These are phyloP conservation scores for Apodemus speciosus DNA, from an alignment of 2,113 vertebrate genomes.

Conservation along the genomic window DNA sequence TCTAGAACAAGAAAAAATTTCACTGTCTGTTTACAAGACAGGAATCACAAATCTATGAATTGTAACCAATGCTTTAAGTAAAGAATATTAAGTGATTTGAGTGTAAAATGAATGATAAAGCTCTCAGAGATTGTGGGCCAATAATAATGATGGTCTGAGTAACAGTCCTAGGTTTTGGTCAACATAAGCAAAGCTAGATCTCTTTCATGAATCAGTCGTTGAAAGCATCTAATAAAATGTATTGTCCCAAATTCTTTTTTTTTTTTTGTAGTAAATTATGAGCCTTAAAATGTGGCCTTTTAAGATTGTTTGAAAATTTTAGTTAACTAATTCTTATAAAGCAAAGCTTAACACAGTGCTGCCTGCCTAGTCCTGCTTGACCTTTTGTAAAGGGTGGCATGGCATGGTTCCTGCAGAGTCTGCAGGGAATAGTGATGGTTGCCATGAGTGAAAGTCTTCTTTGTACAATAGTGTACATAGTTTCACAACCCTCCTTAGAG, in stretches of 20 bases:
- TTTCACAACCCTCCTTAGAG: no score
- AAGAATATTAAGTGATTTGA: not conserved
- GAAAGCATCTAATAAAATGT: not conserved
- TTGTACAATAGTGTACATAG: no score
- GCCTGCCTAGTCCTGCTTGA: no score
- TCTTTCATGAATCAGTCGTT: not conserved
- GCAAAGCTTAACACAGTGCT: not conserved
- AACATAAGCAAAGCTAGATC: not conserved
- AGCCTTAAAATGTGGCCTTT: not conserved
- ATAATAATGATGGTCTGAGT: not conserved
- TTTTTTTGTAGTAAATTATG: not conserved
- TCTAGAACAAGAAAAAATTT: not conserved
- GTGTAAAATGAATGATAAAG: not conserved
- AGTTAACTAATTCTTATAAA: not conserved
- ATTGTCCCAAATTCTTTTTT: not conserved
- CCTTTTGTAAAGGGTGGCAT: no score
- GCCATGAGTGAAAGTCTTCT: no score
- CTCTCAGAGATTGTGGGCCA: not conserved
- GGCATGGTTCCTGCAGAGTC: no score
- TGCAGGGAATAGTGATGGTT: no score
- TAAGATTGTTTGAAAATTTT: not conserved
- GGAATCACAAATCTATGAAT: not conserved
- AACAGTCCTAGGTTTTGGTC: not conserved
- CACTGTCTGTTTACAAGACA: not conserved
- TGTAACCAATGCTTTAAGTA: not conserved